These are phyloP conservation scores for Scaeva pyrastri DNA, from an alignment of 2,888 invertebrate species.

Conservation along the genomic window DNA sequence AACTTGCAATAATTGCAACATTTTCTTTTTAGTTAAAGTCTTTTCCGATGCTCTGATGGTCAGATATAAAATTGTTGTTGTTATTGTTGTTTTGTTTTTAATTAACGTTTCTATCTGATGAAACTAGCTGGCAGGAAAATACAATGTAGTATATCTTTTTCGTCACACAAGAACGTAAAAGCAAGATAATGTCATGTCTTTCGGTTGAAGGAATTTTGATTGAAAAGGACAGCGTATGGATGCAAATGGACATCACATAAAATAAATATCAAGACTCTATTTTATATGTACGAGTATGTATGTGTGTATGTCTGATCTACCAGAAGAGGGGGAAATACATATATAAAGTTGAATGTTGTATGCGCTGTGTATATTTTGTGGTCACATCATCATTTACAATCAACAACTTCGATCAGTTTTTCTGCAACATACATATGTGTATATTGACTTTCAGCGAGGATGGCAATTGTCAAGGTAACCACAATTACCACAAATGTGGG, in stretches of 20 bases:
- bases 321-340: not conserved
- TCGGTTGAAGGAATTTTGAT: constrained; percentile 58
- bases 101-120: constrained; percentile 38
- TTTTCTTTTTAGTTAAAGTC: constrained; percentile 9
- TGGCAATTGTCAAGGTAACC: constrained; percentile 62
- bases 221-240: constrained; percentile 57
- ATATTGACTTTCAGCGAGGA: constrained; percentile 37
- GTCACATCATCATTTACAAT: constrained; percentile 51
- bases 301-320: constrained; percentile 22
- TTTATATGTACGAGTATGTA: not conserved
- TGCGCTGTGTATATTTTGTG: constrained; percentile 31
- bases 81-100: constrained; percentile 43
- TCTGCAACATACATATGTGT: not conserved
- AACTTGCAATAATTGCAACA: constrained; percentile 39
- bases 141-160: constrained; percentile 42
- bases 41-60: not conserved
- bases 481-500: constrained; percentile 65
- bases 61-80: too few species aligned
- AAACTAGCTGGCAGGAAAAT: not conserved
- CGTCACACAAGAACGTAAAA: constrained; percentile 1
- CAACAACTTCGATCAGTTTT: constrained; percentile 47
- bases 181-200: constrained; percentile 56
- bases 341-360: not conserved
- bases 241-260: constrained; percentile 34
- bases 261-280: constrained; percentile 10